Conservation (phyloP, 2,888 invertebrate genomes). For the Philhelius pedissequus region DNA sequence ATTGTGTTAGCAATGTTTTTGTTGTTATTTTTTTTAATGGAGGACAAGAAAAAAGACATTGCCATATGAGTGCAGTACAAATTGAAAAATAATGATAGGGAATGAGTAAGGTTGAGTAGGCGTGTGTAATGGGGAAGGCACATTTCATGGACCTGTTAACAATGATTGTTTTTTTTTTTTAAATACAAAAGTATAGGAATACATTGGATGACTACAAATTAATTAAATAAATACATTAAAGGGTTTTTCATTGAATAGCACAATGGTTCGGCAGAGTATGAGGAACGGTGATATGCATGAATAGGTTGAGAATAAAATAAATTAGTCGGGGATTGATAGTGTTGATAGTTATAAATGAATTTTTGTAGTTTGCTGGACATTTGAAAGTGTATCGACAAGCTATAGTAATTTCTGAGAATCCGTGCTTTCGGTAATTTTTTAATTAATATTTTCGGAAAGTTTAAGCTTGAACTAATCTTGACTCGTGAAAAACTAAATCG, state of each 20-base stretch:
- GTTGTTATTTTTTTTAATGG: conserved; percentile 14
- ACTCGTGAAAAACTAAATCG: too few relatives aligned
- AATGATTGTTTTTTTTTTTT: conserved; percentile 24
- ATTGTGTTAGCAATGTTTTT: conserved; percentile 27
- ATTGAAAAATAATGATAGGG: conserved; percentile 48
- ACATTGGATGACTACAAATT: conserved; percentile 47
- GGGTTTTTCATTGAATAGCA: conserved; percentile 16
- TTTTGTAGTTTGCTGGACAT: background rate
- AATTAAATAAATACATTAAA: conserved; percentile 63
- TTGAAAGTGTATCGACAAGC: too few relatives aligned
- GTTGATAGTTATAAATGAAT: background rate
- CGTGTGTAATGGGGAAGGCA: conserved; percentile 32
- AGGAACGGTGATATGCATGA: background rate
- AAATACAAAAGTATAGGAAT: background rate
- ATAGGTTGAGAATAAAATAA: background rate
- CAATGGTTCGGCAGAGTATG: background rate
- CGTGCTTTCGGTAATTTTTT: too few relatives aligned
- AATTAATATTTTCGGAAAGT: too few relatives aligned
- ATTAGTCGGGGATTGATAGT: too few relatives aligned
- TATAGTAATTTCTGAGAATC: too few relatives aligned
- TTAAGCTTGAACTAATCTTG: too few relatives aligned
- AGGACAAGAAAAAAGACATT: background rate
- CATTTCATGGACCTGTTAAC: conserved; percentile 37
- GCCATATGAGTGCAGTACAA: conserved; percentile 30
- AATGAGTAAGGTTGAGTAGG: conserved; percentile 40